Base-by-base conservation (phyloP, 2,113 vertebrate species). In the Cephalopterus ornatus region DNA sequence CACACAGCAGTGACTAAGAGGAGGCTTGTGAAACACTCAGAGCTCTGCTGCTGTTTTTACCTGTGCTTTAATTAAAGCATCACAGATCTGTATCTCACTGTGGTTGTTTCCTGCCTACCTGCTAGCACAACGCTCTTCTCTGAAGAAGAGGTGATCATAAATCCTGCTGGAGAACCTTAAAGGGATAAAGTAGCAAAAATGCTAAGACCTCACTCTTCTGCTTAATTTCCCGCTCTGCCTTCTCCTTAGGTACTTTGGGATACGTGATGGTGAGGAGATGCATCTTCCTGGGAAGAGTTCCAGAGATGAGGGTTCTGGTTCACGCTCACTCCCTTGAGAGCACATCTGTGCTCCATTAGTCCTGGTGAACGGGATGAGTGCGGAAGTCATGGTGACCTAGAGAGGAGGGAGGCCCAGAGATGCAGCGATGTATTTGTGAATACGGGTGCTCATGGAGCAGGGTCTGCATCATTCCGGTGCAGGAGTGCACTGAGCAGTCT, bases 301-400 rank as follows among this genome's bases (percentile, higher is more conserved):
- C 93, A 82, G 81, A 37, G 73, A 87, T 30, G 61, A 75, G 68
- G 68, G 68, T 85, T 96, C 80, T 94, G 89, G 49, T 92, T 94
- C 63, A 70, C 10, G 1, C 66, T 82, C 30, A 1, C 16, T 96
- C 94, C 94, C 94, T 61, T 0, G 86, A 68, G 95, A 94, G 80
- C 26, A 89, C 84, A 94, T 95, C 94, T 96, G 94, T 68, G 87
- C 96, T 94, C 91, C 88, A 81, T 92, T 94, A 96, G 89, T 79
- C 39, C 77, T 85, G 91, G 80, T 85, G 73, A 75, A 33, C 4
- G 1, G 68, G 76, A 68, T 52, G 78, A 92, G 1, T 85, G 91
- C 28, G 11, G 94, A 96, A 80, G 62, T 95, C 65, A 23, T 16
- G 80, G 93, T 89, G 96, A 93, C 96, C 93, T 65, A 55, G 84